Conservation (phyloP, 2,113 vertebrate species). For the Odontophorus gujanensis region DNA sequence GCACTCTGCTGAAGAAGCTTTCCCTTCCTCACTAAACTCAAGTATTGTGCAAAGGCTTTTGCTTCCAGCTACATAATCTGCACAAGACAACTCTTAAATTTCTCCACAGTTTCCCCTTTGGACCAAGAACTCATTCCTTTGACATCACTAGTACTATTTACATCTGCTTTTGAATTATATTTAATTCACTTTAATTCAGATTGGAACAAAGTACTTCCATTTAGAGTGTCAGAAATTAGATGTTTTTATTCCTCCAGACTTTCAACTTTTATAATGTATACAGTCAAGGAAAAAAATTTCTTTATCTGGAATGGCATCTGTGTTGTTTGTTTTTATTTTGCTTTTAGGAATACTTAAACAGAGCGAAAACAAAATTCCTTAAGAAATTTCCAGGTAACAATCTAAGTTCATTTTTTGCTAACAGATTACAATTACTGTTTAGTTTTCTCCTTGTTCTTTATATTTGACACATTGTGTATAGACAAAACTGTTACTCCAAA, state of each 20-base stretch:
- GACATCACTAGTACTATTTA: not conserved
- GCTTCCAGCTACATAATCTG: not conserved
- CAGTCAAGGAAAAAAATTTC: not conserved
- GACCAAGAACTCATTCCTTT: not conserved
- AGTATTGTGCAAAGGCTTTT: not conserved
- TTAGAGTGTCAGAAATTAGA: not conserved
- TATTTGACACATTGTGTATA: not conserved
- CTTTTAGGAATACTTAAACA: not conserved
- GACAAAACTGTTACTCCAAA: not conserved
- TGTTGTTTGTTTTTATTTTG: not conserved
- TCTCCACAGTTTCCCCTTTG: not conserved
- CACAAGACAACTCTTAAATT: not conserved
- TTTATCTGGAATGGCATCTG: not conserved
- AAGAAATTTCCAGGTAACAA: not conserved
- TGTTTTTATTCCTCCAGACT: not conserved
- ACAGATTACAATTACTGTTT: not conserved
- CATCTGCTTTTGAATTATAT: not conserved
- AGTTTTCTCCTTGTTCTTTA: accelerated
- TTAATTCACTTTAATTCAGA: not conserved
- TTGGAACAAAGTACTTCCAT: not conserved
- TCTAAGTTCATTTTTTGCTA: not conserved
- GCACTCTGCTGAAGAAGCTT: not conserved
- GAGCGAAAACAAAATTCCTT: not conserved
- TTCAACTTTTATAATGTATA: not conserved
- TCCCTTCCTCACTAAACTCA: not conserved